Percentiles rank a stretch among this genome's conserved stretches.
These are phyloP conservation scores for Rhea pennata DNA, from an alignment of 2,113 vertebrate species.

Conservation along the genomic window DNA sequence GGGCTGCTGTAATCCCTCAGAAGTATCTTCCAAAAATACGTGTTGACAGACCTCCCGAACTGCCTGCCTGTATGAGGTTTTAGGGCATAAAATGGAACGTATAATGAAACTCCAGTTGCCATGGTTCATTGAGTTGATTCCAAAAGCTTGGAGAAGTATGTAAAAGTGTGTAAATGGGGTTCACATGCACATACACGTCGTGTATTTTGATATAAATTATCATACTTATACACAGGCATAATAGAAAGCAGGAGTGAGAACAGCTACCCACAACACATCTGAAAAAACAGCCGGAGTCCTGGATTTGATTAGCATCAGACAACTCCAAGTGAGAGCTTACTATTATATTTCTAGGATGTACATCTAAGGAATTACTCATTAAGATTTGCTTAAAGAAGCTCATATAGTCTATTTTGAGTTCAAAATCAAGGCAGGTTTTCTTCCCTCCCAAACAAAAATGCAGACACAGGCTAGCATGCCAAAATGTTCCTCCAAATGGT, in stretches of 20 bases:
- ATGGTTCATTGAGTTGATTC: background rate
- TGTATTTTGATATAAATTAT: background rate
- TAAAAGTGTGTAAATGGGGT: background rate
- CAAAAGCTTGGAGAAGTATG: background rate
- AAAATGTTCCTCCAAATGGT: background rate
- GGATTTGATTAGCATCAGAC: background rate
- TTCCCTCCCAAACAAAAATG: background rate
- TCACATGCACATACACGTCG: background rate
- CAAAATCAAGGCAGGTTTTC: background rate
- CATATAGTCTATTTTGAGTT: background rate
- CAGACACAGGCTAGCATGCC: background rate
- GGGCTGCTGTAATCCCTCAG: background rate
- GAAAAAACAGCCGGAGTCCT: background rate
- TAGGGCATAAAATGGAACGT: background rate
- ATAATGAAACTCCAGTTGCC: background rate
- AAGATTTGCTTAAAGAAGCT: background rate
- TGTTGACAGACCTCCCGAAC: background rate
- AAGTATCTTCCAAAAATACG: background rate
- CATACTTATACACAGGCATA: background rate
- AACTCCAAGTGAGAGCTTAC: background rate
- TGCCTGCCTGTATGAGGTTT: rapidly evolving
- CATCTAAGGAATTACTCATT: background rate
- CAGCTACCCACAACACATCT: background rate
- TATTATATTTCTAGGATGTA: background rate
- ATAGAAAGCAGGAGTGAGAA: background rate